These are phyloP conservation scores for Heptranchias perlo DNA, from an alignment of 2,113 vertebrate genomes.

Conservation along the genomic window DNA sequence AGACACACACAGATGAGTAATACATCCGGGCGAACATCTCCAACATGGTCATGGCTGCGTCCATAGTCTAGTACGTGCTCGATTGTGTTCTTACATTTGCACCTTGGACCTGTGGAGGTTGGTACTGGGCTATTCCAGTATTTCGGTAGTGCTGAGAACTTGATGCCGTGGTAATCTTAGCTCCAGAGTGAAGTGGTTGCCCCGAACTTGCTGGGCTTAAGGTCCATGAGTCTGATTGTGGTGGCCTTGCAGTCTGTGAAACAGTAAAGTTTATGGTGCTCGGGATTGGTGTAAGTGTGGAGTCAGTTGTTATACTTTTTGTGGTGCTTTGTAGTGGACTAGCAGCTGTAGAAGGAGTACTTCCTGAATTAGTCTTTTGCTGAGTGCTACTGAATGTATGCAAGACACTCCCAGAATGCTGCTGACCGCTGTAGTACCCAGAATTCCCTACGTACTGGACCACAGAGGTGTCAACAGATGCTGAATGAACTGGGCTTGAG, in stretches of 20 bases:
- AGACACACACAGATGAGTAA: neutral
- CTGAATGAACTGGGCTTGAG: conserved; percentile 65
- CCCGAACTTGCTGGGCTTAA: conserved; percentile 67
- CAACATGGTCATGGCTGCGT: conserved; percentile 61
- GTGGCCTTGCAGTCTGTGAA: conserved; percentile 62
- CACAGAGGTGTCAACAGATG: conserved; percentile 63
- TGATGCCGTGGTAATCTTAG: conserved; percentile 73
- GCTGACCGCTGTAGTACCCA: conserved; percentile 71
- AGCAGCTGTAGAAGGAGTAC: conserved; percentile 55
- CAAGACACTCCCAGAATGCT: conserved; percentile 64
- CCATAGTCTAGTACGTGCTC: conserved; percentile 80
- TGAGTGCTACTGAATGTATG: conserved; percentile 56
- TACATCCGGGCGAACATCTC: conserved; percentile 14
- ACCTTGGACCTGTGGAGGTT: conserved; percentile 81
- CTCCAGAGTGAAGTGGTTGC: conserved; percentile 70
- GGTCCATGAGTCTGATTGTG: conserved; percentile 73
- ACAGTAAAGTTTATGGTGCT: conserved; percentile 58
- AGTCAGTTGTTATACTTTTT: conserved; percentile 67
- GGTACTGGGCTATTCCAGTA: conserved; percentile 73
- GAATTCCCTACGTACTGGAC: conserved; percentile 65
- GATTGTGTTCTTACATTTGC: conserved; percentile 92
- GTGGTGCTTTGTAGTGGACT: conserved; percentile 66
- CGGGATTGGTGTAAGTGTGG: conserved; percentile 56
- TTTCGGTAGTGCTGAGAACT: conserved; percentile 78
- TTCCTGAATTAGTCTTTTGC: conserved; percentile 69